Evolutionary conservation across 2,113 vertebrate genomes (phyloP).

Genomic region (Microcebus griseorufus): DNA sequence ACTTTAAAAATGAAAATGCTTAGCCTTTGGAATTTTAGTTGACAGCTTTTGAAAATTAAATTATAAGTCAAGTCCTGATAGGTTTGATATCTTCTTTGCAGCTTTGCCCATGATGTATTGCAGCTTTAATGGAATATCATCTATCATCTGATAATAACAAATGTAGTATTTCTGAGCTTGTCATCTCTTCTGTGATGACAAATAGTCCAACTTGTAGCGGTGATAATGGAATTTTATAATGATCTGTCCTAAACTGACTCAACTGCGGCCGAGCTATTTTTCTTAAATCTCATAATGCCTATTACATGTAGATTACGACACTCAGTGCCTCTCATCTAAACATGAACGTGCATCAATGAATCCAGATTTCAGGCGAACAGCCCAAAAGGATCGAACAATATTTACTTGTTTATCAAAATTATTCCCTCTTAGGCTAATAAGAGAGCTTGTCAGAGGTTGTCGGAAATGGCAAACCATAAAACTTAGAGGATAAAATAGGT

Average conservation of each 20-base stretch:
- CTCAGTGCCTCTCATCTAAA: slow-evolving; percentile 20
- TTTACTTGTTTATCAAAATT: slow-evolving; percentile 58
- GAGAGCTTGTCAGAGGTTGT: neutral
- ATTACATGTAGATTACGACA: slow-evolving; percentile 81
- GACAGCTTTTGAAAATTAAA: slow-evolving; percentile 92
- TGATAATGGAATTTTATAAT: slow-evolving; percentile 96
- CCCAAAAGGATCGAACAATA: neutral
- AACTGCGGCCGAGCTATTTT: slow-evolving; percentile 83
- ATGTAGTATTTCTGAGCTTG: slow-evolving; percentile 93
- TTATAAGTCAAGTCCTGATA: slow-evolving; percentile 89
- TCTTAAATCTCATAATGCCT: slow-evolving; percentile 83
- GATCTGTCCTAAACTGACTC: slow-evolving; percentile 90
- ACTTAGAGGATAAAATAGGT: neutral
- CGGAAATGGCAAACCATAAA: neutral
- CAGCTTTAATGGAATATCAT: slow-evolving; percentile 92
- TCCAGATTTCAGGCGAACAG: slow-evolving; percentile 48
- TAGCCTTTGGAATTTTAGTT: slow-evolving; percentile 91
- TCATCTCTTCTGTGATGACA: slow-evolving; percentile 95
- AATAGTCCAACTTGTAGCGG: slow-evolving; percentile 93
- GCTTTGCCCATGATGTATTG: slow-evolving; percentile 91
- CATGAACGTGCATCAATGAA: neutral
- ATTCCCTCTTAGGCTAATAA: slow-evolving; percentile 41
- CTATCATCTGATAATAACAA: slow-evolving; percentile 96
- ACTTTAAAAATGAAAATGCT: slow-evolving; percentile 91
- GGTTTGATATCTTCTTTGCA: slow-evolving; percentile 89